A percentile compares a stretch with the other conserved stretches of the same genome.
Evolutionary conservation across 2,113 vertebrate genomes (phyloP).

Genomic region (human (Homo sapiens)): GRCh38 chr20:37756001-37756500

Average conservation of each 20-base stretch:
- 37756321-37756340: not conserved
- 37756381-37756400: not conserved
- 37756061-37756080: not conserved
- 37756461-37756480: not conserved
- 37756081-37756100: not conserved
- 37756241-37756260: not conserved
- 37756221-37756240: not conserved
- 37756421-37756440: too few species aligned
- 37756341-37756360: not conserved
- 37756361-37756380: not conserved
- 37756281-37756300: not conserved
- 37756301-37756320: not conserved
- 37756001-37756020: not conserved
- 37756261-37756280: constrained; percentile 2
- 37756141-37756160: not conserved
- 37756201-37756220: not conserved
- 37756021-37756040: not conserved
- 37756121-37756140: not conserved
- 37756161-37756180: not conserved
- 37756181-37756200: not conserved
- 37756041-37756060: not conserved
- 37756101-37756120: not conserved
- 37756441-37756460: too few species aligned
- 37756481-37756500: not conserved
- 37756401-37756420: too few species aligned